Conservation (phyloP, 2,888 invertebrate species). For the Ormyrus labotus region DNA sequence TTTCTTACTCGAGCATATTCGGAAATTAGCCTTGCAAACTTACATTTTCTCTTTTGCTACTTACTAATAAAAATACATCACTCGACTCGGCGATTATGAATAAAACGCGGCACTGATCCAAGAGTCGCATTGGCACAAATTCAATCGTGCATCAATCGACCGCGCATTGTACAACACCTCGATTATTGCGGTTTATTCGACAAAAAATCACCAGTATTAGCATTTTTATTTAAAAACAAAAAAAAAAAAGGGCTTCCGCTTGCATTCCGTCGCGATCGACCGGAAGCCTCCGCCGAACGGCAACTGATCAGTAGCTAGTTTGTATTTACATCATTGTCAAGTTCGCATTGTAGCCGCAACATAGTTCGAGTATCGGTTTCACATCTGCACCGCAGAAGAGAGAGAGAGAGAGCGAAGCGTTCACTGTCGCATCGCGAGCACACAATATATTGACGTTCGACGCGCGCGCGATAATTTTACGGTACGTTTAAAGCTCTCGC, state of each 20-base stretch:
- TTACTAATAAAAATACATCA: background rate
- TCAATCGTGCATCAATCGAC: background rate
- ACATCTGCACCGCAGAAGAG: too few relatives aligned
- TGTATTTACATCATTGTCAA: background rate
- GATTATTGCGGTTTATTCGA: background rate
- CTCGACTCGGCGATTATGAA: background rate
- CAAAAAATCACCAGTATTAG: background rate
- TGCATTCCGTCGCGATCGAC: background rate
- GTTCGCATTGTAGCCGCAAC: background rate
- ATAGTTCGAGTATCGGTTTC: too few relatives aligned
- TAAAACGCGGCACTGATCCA: slow-evolving; percentile 22
- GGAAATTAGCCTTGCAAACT: background rate
- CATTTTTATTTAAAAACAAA: background rate
- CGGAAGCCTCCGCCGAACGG: background rate
- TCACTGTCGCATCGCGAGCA: too few relatives aligned
- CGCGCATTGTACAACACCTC: background rate
- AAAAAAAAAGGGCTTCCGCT: background rate
- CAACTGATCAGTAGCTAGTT: background rate
- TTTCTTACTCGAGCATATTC: too few relatives aligned
- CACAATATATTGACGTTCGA: too few relatives aligned
- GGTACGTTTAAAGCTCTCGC: too few relatives aligned
- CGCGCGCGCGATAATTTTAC: too few relatives aligned
- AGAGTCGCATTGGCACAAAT: slow-evolving; percentile 13
- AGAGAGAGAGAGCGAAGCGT: too few relatives aligned
- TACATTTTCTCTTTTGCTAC: background rate